Evolutionary conservation across 2,888 invertebrate genomes (phyloP), one percentile per base, ranked within the genome.

Genomic region (Acleris laterana): DNA sequence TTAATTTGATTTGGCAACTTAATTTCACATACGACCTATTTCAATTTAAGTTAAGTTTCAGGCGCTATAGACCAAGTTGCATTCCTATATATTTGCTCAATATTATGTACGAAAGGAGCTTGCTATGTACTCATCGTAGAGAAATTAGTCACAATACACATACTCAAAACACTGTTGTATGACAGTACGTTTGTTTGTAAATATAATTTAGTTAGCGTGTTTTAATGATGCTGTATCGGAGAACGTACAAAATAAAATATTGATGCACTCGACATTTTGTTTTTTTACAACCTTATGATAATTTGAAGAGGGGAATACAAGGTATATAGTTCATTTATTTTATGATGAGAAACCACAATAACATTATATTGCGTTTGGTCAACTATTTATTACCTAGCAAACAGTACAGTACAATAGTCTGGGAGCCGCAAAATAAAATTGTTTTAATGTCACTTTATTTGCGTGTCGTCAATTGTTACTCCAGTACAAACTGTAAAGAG

Each of bases 241-340:
- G 66, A 58, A 84, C 87, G 86, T 90, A 89, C 89, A 90, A 90
- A 91, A 90, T 90, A 90, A 90, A 91, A 80, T 88, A 84, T 85
- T 85, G 80, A 85, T 87, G 90, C 91, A 91, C 90, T 90, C 87
- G 88, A 87, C 59, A 48, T 71, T 75, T 72, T 78, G 70, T 74
- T 80, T 83, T 82, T 83, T 75, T 80, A 80, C 46, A 5, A 46
- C 46, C 46, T 46, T 17, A 17, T 6, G 3, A 13, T 42, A 16
- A 42, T 9, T 28, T 42, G 1, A 44, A 16, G 4, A 44, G n/a
- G n/a, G 7, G 1, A 28, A 28, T 1, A n/a, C n/a, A n/a, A n/a
- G n/a, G n/a, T n/a, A n/a, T n/a, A n/a, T n/a, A n/a, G n/a, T n/a
- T n/a, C n/a, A n/a, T n/a, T n/a, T n/a, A n/a, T n/a, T n/a, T n/a